Evolutionary conservation across 2,797 vertebrate species (phyloP).

Genomic region (Notolabrus celidotus): DNA sequence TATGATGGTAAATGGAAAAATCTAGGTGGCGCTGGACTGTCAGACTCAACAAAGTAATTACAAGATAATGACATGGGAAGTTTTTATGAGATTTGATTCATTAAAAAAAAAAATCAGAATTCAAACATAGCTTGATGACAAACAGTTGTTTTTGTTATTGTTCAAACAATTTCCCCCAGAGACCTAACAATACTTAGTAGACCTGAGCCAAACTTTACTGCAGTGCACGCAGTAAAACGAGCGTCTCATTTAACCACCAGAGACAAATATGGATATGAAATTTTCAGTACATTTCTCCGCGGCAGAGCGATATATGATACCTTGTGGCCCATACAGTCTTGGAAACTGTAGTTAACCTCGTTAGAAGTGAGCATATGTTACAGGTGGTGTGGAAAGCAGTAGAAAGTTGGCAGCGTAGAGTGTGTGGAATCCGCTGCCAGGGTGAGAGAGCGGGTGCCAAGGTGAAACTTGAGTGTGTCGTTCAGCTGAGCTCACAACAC

Average conservation of each 20-base stretch:
- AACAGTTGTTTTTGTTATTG: background rate
- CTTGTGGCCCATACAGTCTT: slow-evolving; percentile 58
- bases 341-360: slow-evolving; percentile 70
- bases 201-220: slow-evolving; percentile 39
- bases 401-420: slow-evolving; percentile 67
- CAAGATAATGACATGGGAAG: background rate
- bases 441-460: slow-evolving; percentile 71
- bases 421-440: slow-evolving; percentile 74
- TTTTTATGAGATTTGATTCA: too few species aligned
- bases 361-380: slow-evolving; percentile 80
- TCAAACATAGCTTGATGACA: too few species aligned
- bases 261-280: slow-evolving; percentile 48
- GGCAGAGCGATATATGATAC: slow-evolving; percentile 64
- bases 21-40: too few species aligned
- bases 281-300: slow-evolving; percentile 47
- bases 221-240: slow-evolving; percentile 37
- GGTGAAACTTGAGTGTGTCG: slow-evolving; percentile 75
- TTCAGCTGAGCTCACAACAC: slow-evolving; percentile 66
- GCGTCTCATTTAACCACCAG: slow-evolving; percentile 30
- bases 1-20: too few species aligned
- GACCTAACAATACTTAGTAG: slow-evolving; percentile 28
- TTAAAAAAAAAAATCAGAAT: too few species aligned
- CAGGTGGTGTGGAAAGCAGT: slow-evolving; percentile 83
- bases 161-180: slow-evolving; percentile 21
- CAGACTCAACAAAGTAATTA: background rate